These are phyloP conservation scores for Platynereis dumerilii DNA, from an alignment of 2,888 invertebrate genomes.

Conservation along the genomic window DNA sequence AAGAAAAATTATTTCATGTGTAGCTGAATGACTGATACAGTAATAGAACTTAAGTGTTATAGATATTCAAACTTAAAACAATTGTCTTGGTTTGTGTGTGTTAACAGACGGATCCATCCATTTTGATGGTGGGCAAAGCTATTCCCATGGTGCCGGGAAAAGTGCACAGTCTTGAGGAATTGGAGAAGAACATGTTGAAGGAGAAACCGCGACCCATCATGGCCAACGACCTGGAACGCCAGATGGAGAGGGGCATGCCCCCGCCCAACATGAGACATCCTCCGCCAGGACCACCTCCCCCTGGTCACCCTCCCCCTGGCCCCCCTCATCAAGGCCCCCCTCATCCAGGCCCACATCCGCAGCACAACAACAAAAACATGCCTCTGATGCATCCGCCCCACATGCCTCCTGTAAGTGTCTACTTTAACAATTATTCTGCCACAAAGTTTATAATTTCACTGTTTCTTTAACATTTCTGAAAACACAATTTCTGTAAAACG, in stretches of 20 bases:
- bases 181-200: conserved; percentile 20
- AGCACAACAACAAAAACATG: no score
- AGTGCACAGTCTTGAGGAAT: conserved; percentile 13
- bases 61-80: no score
- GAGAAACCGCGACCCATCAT: conserved; percentile 14
- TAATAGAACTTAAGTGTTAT: no score
- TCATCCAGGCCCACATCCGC: no score
- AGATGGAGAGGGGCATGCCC: conserved; percentile 15
- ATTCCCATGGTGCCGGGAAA: neutral
- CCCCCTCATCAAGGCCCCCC: conserved; percentile 6
- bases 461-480: no score
- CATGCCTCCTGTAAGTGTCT: neutral
- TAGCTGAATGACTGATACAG: no score
- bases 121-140: conserved; percentile 18
- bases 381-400: neutral
- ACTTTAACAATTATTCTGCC: neutral
- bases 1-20: no score
- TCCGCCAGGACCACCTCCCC: conserved; percentile 6
- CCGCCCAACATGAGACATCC: neutral
- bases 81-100: no score
- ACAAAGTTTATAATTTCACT: neutral
- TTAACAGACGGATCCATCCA: conserved; percentile 17
- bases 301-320: conserved; percentile 14
- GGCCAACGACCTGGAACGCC: conserved; percentile 25
- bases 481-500: no score